Conservation (phyloP, 1,140 invertebrate species). For the Drosophila cardini region DNA sequence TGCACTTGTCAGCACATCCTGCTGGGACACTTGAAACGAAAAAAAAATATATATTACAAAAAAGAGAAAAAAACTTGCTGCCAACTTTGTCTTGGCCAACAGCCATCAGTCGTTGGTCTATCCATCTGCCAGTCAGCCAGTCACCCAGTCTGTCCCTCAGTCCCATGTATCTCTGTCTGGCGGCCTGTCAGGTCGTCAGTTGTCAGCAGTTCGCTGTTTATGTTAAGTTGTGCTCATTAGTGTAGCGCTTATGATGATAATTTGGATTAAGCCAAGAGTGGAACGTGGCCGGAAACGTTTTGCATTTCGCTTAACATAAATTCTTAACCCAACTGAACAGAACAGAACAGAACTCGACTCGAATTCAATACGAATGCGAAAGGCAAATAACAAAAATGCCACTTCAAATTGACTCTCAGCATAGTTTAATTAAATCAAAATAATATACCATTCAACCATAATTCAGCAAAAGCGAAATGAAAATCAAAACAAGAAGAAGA, state of each 20-base stretch:
- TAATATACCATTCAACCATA: neutral
- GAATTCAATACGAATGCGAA: neutral
- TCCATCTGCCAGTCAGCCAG: slow-evolving; percentile 6
- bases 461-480: neutral
- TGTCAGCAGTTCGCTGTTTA: slow-evolving; percentile 38
- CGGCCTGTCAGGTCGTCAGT: neutral
- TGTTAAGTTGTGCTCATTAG: slow-evolving; percentile 67
- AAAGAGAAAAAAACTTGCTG: slow-evolving; percentile 3
- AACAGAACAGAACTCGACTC: neutral
- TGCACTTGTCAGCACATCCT: slow-evolving; percentile 67
- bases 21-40: slow-evolving; percentile 18
- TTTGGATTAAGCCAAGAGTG: slow-evolving; percentile 53
- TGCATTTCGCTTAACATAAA: slow-evolving; percentile 30
- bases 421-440: slow-evolving; percentile 7
- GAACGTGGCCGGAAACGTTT: slow-evolving; percentile 21
- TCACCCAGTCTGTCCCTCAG: neutral
- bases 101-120: slow-evolving; percentile 18
- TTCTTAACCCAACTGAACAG: neutral
- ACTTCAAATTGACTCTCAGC: slow-evolving; percentile 12
- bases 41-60: no score
- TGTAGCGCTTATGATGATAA: slow-evolving; percentile 71
- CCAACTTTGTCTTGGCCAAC: slow-evolving; percentile 45
- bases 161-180: neutral
- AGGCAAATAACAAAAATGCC: slow-evolving; percentile 1
- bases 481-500: neutral